Conservation (phyloP, 2,888 invertebrate genomes). For the Eupsilia transversa region DNA sequence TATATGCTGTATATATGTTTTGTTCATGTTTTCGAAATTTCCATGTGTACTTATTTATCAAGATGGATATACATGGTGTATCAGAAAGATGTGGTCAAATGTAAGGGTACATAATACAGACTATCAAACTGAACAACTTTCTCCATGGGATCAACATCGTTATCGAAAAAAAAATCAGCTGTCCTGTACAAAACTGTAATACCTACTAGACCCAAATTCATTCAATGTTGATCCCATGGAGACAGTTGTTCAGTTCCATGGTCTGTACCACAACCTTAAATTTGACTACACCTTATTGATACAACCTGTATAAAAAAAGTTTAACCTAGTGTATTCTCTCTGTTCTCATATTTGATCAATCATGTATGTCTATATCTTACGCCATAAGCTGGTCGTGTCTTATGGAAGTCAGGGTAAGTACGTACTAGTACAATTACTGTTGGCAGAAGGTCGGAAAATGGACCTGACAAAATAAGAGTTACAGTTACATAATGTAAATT, state of each 20-base stretch:
- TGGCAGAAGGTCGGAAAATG: background rate
- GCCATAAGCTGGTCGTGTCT: conserved; percentile 30
- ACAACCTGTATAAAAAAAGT: background rate
- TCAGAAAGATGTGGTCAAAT: too few species aligned
- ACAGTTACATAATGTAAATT: background rate
- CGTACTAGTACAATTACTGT: background rate
- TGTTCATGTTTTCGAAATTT: background rate
- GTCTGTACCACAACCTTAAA: too few species aligned
- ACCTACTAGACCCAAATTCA: too few species aligned
- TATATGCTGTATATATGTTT: background rate
- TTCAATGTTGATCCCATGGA: too few species aligned
- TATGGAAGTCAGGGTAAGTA: background rate
- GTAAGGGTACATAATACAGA: too few species aligned
- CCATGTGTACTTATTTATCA: background rate
- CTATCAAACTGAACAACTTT: too few species aligned
- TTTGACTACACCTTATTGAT: too few species aligned
- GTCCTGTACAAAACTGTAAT: too few species aligned
- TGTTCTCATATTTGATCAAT: background rate
- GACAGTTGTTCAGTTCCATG: too few species aligned
- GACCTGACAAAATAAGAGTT: background rate
- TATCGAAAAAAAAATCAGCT: too few species aligned
- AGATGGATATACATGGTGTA: too few species aligned
- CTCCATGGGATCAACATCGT: too few species aligned
- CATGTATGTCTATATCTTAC: conserved; percentile 25
- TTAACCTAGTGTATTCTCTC: background rate